Evolutionary conservation across 64 coral and sea anemone species (phyloP).

Genomic region (Cladopsammia gracilis): DNA sequence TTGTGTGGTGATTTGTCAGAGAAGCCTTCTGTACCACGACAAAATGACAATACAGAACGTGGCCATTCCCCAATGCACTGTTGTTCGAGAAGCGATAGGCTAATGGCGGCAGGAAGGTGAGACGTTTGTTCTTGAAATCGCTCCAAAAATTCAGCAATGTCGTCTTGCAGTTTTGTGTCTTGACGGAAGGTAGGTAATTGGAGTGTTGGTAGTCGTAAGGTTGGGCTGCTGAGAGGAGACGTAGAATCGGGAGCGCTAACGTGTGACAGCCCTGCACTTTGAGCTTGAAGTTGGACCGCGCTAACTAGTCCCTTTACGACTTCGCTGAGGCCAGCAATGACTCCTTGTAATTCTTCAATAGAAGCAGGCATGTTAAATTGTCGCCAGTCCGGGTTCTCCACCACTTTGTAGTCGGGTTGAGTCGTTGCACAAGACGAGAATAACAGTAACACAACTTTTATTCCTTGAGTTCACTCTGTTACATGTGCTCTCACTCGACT

Average conservation of each 20-base stretch:
- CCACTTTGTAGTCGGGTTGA: no score
- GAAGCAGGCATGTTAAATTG: no score
- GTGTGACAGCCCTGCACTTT: not conserved
- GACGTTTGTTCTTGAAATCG: slow-evolving; percentile 42
- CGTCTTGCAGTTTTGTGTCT: not conserved
- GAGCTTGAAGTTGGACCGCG: not conserved
- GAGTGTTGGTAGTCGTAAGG: slow-evolving; percentile 30
- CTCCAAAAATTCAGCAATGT: slow-evolving; percentile 41
- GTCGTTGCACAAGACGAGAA: no score
- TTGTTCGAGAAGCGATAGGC: slow-evolving; percentile 48
- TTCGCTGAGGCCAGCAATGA: not conserved
- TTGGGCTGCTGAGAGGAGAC: not conserved
- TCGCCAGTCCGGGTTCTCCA: no score
- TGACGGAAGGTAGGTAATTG: not conserved
- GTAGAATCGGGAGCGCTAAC: not conserved
- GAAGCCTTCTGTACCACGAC: not conserved
- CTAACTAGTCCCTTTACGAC: not conserved
- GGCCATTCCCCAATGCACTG: slow-evolving; percentile 57
- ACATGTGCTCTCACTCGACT: no score
- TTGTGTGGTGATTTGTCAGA: slow-evolving; percentile 31
- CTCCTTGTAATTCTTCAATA: not conserved
- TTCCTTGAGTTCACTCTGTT: no score
- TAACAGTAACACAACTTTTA: no score
- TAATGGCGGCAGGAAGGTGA: not conserved
- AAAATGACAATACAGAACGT: slow-evolving; percentile 41